Evolutionary conservation across 2,888 invertebrate genomes (phyloP), one percentile per base, ranked within the genome.

Genomic region (Hetaerina titia): DNA sequence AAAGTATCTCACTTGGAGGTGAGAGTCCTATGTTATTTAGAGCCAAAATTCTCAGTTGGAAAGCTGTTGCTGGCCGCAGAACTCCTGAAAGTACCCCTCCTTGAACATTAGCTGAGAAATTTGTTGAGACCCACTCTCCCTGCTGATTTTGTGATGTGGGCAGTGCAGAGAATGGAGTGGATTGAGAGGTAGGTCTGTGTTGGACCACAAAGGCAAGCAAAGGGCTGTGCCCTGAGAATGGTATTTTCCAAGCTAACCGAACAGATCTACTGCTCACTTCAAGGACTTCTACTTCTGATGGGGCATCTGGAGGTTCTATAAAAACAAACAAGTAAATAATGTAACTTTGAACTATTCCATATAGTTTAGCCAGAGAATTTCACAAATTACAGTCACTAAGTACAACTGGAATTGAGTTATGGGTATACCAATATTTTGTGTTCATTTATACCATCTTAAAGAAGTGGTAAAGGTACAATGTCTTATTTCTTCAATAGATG

Each of bases 251-350:
- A 6, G 97, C 97, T 89, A 98, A 96, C 5, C 97, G 97, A 15
- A 97, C 97, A 88, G 97, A 97, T 0, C 97, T 97, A 95, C 98
- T 98, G 45, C 97, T 97, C 94, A 97, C 96, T 95, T 97, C 97
- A 22, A 97, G 96, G 11, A 97, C 97, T 96, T 97, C 97, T 64
- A 98, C 96, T 96, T 97, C 97, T 0, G 97, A 97, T 2, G 98
- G 98, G 94, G 97, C 97, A 96, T 97, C 97, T 2, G 98, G 98
- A n/a, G 97, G 97, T 56, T 92, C 92, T 92, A 69, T 22, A 31
- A 25, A 31, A 6, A 63, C 31, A 90, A 63, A 60, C 9, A 56
- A 89, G 31, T 1, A 81, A 11, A 17, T 69, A 15, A 17, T 63
- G 9, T 6, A 19, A 63, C 25, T 63, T 90, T 19, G 8, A 90